These are phyloP conservation scores for Drosophila pandora DNA, from an alignment of 1,140 invertebrate species.

Conservation along the genomic window DNA sequence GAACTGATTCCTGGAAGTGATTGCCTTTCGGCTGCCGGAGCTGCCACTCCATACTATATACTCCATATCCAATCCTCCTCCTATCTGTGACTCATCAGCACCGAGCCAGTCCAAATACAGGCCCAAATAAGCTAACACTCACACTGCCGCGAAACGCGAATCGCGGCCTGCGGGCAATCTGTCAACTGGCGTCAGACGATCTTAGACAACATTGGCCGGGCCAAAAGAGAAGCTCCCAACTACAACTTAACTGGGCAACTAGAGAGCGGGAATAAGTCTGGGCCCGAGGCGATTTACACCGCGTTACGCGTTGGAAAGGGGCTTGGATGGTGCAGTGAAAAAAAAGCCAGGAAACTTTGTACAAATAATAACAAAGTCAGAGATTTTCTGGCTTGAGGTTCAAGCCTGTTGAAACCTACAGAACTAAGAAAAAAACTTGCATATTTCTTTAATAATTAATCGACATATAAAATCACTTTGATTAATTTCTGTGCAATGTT, in stretches of 20 bases:
- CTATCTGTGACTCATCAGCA: constrained; percentile 70
- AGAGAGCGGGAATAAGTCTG: constrained; percentile 35
- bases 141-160: constrained; percentile 52
- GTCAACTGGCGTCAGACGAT: constrained; percentile 80
- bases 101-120: constrained; percentile 52
- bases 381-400: no score
- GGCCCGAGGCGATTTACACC: constrained; percentile 65
- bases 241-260: constrained; percentile 40
- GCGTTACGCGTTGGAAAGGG: constrained; percentile 62
- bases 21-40: constrained; percentile 18
- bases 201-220: constrained; percentile 61
- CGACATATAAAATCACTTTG: background rate
- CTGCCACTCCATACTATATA: constrained; percentile 15
- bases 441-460: background rate
- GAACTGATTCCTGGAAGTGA: constrained; percentile 30
- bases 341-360: background rate
- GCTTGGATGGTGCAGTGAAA: constrained; percentile 4
- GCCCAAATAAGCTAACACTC: constrained; percentile 55
- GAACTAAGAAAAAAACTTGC: no score
- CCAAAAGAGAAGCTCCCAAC: constrained; percentile 21
- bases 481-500: background rate
- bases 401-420: no score
- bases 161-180: constrained; percentile 73
- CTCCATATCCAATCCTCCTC: constrained; percentile 17
- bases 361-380: no score